Percentiles rank a stretch among this genome's conserved stretches.
phyloP scores from a whole-genome alignment of 2,888 invertebrate genomes.

The Eupithecia insigniata region DNA sequence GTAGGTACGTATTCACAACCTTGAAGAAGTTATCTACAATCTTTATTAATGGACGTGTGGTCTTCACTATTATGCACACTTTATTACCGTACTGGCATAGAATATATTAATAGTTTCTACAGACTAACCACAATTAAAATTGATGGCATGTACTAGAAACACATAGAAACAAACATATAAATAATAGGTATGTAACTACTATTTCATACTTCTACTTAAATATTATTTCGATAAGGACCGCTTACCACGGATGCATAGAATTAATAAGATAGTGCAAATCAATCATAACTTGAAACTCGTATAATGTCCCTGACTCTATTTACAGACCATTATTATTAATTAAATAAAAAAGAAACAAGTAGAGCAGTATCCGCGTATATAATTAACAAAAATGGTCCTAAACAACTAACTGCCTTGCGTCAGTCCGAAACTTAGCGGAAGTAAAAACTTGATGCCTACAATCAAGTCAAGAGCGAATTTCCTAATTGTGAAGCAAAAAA shows the following conservation, averaged over 20 bases:
- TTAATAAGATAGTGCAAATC: neutral
- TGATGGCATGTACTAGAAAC: neutral
- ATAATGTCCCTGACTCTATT: neutral
- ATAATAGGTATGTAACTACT: neutral
- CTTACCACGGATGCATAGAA: neutral
- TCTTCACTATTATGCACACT: neutral
- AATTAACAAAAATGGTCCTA: constrained; percentile 1
- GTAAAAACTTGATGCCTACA: constrained; percentile 11
- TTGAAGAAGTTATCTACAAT: constrained; percentile 2
- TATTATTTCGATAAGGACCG: neutral
- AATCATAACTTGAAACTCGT: neutral
- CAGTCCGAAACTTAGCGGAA: constrained; percentile 13
- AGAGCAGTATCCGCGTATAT: neutral
- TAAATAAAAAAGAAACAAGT: neutral
- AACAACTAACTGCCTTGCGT: constrained; percentile 12
- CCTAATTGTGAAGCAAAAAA: constrained; percentile 32
- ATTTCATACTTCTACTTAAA: neutral
- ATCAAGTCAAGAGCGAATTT: constrained; percentile 24
- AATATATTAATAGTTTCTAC: neutral
- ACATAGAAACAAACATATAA: neutral
- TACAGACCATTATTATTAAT: neutral
- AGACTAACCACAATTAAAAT: neutral
- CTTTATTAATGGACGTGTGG: constrained; percentile 1
- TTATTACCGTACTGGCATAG: neutral
- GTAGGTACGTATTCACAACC: neutral